phyloP scores from a whole-genome alignment of 2,888 invertebrate genomes.

The Trachelus tabidus region DNA sequence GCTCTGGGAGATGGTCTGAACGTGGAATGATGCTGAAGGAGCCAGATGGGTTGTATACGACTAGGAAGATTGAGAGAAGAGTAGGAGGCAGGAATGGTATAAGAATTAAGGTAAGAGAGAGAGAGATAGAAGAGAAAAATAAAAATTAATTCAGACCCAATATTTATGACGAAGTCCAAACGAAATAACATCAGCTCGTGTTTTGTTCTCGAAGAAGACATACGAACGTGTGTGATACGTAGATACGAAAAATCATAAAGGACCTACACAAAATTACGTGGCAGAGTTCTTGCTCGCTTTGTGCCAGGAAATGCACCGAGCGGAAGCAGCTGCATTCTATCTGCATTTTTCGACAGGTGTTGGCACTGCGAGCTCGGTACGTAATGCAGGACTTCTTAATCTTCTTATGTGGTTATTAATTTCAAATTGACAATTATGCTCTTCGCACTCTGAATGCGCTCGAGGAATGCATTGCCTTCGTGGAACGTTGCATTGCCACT shows the following conservation, averaged over 20 bases:
- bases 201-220: neutral
- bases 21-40: conserved; percentile 21
- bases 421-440: neutral
- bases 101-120: neutral
- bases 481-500: neutral
- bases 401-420: neutral
- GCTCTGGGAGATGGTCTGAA: conserved; percentile 47
- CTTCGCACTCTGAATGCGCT: neutral
- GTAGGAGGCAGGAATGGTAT: neutral
- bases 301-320: conserved; percentile 18
- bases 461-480: neutral
- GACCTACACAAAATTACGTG: neutral
- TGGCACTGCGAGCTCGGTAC: conserved; percentile 12
- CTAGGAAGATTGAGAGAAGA: conserved; percentile 6
- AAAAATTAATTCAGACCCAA: conserved; percentile 24
- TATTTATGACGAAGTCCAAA: conserved; percentile 36
- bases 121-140: conserved; percentile 13
- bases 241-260: neutral
- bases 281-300: neutral
- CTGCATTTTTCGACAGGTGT: conserved; percentile 53
- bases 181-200: conserved; percentile 32
- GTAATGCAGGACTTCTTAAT: neutral
- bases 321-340: conserved; percentile 52
- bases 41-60: neutral
- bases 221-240: neutral